Percentiles rank a stretch among this genome's conserved stretches.
Evolutionary conservation across 35 echinoderm and acorn worm genomes (phyloP).

Genomic region (Chiridota heheva): DNA sequence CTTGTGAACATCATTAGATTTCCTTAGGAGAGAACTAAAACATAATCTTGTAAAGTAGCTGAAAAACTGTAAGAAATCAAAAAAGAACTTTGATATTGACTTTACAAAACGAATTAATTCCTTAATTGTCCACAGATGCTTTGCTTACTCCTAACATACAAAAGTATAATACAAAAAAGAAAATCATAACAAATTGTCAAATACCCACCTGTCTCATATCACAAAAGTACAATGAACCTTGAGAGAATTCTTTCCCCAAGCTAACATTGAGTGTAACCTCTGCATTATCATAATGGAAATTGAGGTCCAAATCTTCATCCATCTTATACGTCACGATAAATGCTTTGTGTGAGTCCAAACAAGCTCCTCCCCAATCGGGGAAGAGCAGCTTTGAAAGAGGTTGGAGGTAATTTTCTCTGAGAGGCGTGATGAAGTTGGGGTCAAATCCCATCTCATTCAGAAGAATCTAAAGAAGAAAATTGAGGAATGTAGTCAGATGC

Average conservation of each 20-base stretch:
- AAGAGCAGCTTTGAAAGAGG: conserved; percentile 75
- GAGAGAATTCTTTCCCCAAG: conserved; percentile 84
- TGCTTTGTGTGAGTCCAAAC: conserved; percentile 87
- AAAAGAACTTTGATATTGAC: too few species aligned
- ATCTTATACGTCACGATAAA: conserved; percentile 97
- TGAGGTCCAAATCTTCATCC: conserved; percentile 84
- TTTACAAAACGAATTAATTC: too few species aligned
- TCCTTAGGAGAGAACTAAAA: too few species aligned
- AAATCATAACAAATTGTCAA: background rate
- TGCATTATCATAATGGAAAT: conserved; percentile 97
- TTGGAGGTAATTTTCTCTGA: conserved; percentile 57
- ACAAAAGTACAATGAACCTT: conserved; percentile 88
- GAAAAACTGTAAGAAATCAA: too few species aligned
- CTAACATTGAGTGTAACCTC: conserved; percentile 94
- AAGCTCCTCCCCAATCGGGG: conserved; percentile 75
- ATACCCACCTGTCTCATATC: conserved; percentile 83
- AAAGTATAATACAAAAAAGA: background rate
- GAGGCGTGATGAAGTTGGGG: conserved; percentile 67
- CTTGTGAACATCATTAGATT: too few species aligned
- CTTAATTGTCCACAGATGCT: too few species aligned
- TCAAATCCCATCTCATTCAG: conserved; percentile 94
- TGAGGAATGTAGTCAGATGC: background rate
- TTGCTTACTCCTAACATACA: too few species aligned
- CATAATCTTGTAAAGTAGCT: too few species aligned
- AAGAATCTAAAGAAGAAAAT: conserved; percentile 60